These are phyloP conservation scores for Lissonota sp. DNA, from an alignment of 2,888 invertebrate species.

Conservation along the genomic window DNA sequence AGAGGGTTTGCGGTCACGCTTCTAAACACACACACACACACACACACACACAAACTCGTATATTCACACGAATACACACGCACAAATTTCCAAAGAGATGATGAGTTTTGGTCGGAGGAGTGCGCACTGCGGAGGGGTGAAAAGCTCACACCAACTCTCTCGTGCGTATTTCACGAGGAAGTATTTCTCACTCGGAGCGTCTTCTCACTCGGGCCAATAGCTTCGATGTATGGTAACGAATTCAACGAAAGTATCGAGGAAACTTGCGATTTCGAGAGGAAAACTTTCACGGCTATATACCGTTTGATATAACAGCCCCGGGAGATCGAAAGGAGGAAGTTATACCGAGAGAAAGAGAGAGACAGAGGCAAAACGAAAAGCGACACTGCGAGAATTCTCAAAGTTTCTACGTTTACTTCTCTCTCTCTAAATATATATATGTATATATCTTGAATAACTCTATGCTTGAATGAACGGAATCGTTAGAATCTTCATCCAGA, in stretches of 20 bases:
- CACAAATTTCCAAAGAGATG: constrained; percentile 20
- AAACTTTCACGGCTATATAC: constrained; percentile 44
- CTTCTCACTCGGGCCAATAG: constrained; percentile 2
- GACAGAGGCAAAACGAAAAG: constrained; percentile 3
- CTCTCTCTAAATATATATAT: background rate
- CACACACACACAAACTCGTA: background rate
- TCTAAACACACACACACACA: background rate
- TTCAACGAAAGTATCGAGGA: constrained; percentile 46
- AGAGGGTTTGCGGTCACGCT: constrained; percentile 33
- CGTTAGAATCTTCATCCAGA: constrained; percentile 29
- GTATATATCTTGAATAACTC: background rate
- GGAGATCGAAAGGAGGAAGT: constrained; percentile 19
- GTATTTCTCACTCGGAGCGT: constrained; percentile 5
- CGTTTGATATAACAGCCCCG: constrained; percentile 33
- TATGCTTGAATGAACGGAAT: constrained; percentile 17
- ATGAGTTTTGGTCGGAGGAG: constrained; percentile 11
- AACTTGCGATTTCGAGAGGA: constrained; percentile 36
- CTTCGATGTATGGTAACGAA: constrained; percentile 52
- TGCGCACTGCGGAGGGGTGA: constrained; percentile 4
- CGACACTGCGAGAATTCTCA: constrained; percentile 3
- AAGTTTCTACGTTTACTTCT: background rate
- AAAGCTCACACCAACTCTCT: constrained; percentile 2
- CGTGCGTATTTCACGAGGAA: constrained; percentile 12
- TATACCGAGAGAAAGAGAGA: background rate
- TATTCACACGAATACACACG: background rate